These are phyloP conservation scores for Meloidogyne floridensis DNA, from an alignment of 1,140 invertebrate genomes.

Conservation along the genomic window DNA sequence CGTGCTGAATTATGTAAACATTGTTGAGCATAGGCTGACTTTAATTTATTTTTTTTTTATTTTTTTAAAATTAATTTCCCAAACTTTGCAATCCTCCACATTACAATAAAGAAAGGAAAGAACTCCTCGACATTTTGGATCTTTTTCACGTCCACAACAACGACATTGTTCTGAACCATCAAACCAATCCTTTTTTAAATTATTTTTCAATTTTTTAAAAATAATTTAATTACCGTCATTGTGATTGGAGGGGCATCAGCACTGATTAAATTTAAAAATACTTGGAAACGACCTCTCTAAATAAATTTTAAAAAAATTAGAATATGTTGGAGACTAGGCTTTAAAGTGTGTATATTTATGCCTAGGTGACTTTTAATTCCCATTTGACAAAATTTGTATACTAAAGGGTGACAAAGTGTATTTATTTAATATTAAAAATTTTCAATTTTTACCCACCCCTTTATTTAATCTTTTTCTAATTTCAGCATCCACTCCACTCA, in stretches of 20 bases:
- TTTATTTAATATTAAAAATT: not conserved
- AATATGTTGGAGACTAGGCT: not conserved
- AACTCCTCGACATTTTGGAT: slow-evolving; percentile 47
- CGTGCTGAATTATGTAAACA: slow-evolving; percentile 64
- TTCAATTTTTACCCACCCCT: slow-evolving; percentile 46
- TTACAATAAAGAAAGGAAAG: slow-evolving; percentile 64
- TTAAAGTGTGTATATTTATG: too few relatives aligned
- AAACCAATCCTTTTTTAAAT: slow-evolving; percentile 59
- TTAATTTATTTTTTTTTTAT: slow-evolving; percentile 16
- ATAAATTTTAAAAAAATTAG: slow-evolving; percentile 27
- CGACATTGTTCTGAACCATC: slow-evolving; percentile 62
- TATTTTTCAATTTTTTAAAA: not conserved
- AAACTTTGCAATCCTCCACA: slow-evolving; percentile 52
- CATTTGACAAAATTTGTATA: too few relatives aligned
- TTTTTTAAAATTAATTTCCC: slow-evolving; percentile 1
- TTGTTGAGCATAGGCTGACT: slow-evolving; percentile 65
- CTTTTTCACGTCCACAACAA: slow-evolving; percentile 54
- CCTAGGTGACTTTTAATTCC: too few relatives aligned
- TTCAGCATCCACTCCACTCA: slow-evolving; percentile 63
- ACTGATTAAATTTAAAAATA: slow-evolving; percentile 62
- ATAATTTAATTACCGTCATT: not conserved
- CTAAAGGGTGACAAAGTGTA: too few relatives aligned
- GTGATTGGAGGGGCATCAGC: slow-evolving; percentile 59
- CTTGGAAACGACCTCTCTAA: slow-evolving; percentile 65
- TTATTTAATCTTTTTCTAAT: slow-evolving; percentile 64